Evolutionary conservation across 2,797 vertebrate genomes (phyloP), one percentile per base, ranked within the genome.

Genomic region (Agapornis canus): DNA sequence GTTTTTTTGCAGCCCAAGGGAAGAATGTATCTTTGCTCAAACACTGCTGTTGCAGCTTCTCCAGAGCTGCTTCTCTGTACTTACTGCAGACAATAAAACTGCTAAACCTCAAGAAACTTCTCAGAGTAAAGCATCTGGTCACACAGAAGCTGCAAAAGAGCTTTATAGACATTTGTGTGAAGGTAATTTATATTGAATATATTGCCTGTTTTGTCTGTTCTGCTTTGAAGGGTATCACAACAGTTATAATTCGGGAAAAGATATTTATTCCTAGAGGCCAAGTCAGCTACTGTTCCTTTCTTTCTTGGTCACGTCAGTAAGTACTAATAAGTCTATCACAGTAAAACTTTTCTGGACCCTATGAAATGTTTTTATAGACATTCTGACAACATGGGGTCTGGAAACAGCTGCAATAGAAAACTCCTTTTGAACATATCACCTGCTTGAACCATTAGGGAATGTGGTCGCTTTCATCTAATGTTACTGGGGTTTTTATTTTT

Each of bases 1-100:
- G 14, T 45, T 77, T 92, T 43, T 45, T 84, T 69, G 13, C 90
- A 98, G 98, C 81, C 93, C 93, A 0, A 97, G 98, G 69, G 98
- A 99, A 70, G 99, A 99, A 96, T 99, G 98, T 49, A 59, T 99
- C 87, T 98, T 98, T 93, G 99, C 99, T 80, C 98, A 99, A 75
- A 98, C 99, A 4, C 96, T 99, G 90, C 97, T 99, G 12, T 97
- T 99, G 76, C 99, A 98, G 97, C 97, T 99, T 83, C 98, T 99
- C 66, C 99, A 99, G 98, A 99, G 99, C 97, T 99, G 99, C 89
- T 99, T 99, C 95, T 97, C 98, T 5, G 98, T 98, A 72, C 98
- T 99, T 71, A 98, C 98, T 83, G 97, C 96, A 81, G 98, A 98
- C 6, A 94, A 94, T 71, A 98, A 98, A 71, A 82, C 95, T 40